These are phyloP conservation scores for Pycnomerus fuliginosus DNA, from an alignment of 2,888 invertebrate species.

Conservation along the genomic window DNA sequence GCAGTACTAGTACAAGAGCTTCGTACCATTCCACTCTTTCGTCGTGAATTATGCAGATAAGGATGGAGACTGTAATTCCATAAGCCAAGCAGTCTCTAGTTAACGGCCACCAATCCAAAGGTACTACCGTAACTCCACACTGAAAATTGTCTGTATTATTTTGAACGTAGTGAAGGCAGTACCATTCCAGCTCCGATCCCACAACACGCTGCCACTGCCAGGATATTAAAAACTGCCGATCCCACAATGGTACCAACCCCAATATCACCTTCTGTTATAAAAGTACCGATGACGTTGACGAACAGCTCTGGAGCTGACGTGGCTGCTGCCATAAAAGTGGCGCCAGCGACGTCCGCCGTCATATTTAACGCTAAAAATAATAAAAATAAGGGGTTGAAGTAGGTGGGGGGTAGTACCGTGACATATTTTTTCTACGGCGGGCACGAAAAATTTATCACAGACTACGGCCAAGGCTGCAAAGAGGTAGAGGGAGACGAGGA, in stretches of 20 bases:
- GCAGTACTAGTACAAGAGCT: constrained; percentile 68
- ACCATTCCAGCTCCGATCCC: constrained; percentile 66
- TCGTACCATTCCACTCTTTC: constrained; percentile 80
- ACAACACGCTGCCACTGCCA: constrained; percentile 77
- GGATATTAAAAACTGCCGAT: constrained; percentile 77
- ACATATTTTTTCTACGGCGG: constrained; percentile 87
- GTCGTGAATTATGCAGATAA: constrained; percentile 73
- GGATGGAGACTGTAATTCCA: constrained; percentile 69
- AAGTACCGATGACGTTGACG: constrained; percentile 81
- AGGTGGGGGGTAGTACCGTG: constrained; percentile 73
- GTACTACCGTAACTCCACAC: constrained; percentile 61
- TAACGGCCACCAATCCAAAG: constrained; percentile 78
- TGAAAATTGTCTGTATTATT: constrained; percentile 26
- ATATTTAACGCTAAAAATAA: constrained; percentile 6
- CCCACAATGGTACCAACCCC: constrained; percentile 79
- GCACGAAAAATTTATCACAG: constrained; percentile 93
- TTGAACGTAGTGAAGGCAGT: constrained; percentile 12
- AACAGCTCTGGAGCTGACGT: constrained; percentile 87
- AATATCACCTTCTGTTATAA: constrained; percentile 75
- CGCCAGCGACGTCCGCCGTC: constrained; percentile 77
- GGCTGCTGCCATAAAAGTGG: constrained; percentile 90
- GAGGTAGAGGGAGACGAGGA: constrained; percentile 77
- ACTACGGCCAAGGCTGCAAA: constrained; percentile 83
- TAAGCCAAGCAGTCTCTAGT: constrained; percentile 76
- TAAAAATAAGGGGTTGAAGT: too few relatives aligned